These are phyloP conservation scores for Quadroppia sp. DNA, from an alignment of 2,888 invertebrate genomes.

Conservation along the genomic window DNA sequence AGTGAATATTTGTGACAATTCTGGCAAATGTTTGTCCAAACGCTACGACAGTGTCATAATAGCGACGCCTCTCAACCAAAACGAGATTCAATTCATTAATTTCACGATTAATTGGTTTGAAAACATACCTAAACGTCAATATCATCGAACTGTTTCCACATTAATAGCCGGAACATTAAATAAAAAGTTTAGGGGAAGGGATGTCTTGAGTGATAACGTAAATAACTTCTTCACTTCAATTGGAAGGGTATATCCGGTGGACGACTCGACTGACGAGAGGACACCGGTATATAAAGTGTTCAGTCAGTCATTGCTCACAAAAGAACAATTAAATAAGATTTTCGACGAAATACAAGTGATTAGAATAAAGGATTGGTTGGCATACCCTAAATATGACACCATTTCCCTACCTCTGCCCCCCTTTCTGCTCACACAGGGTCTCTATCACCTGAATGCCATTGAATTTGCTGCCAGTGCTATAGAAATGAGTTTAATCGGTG, in stretches of 20 bases:
- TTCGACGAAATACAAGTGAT: slow-evolving; percentile 54
- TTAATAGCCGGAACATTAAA: slow-evolving; percentile 59
- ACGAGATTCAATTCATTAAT: slow-evolving; percentile 55
- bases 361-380: slow-evolving; percentile 57
- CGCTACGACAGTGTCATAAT: slow-evolving; percentile 60
- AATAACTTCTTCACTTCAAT: slow-evolving; percentile 50
- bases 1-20: slow-evolving; percentile 4
- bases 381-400: slow-evolving; percentile 59
- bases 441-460: slow-evolving; percentile 63
- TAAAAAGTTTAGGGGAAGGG: slow-evolving; percentile 51
- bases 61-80: slow-evolving; percentile 57
- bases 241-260: slow-evolving; percentile 42
- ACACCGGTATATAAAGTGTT: slow-evolving; percentile 60
- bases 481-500: slow-evolving; percentile 64
- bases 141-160: slow-evolving; percentile 59
- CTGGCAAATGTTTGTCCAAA: slow-evolving; percentile 34
- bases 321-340: slow-evolving; percentile 55
- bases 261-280: neutral
- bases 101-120: slow-evolving; percentile 51
- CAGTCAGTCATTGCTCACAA: slow-evolving; percentile 55
- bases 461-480: slow-evolving; percentile 65
- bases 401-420: slow-evolving; percentile 51
- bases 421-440: slow-evolving; percentile 56
- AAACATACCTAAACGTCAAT: slow-evolving; percentile 51
- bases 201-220: slow-evolving; percentile 56